Conservation (phyloP, 2,113 vertebrate species). For the Pseudopipra pipra region DNA sequence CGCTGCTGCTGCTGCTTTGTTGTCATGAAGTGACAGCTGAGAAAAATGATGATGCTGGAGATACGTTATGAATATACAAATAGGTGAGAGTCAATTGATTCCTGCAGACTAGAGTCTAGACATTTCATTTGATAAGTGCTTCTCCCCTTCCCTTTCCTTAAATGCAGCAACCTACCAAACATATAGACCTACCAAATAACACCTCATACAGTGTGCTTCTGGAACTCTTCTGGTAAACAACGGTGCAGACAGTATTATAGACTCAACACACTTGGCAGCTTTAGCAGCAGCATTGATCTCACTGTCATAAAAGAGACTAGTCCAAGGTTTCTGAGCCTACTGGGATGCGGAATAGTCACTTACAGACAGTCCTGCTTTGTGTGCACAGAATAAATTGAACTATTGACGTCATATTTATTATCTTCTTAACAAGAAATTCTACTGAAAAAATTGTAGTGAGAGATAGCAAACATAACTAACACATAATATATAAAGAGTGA, state of each 20-base stretch:
- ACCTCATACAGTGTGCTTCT: not conserved
- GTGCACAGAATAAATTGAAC: not conserved
- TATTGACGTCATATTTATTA: not conserved
- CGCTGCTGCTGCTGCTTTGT: not conserved
- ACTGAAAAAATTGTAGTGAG: not conserved
- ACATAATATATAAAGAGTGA: not conserved
- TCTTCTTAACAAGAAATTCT: not conserved
- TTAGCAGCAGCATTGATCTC: not conserved
- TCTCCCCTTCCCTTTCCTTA: not conserved
- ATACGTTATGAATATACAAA: constrained; percentile 59
- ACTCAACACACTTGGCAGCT: not conserved
- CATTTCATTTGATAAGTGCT: not conserved
- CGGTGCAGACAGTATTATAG: not conserved
- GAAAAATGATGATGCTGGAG: constrained; percentile 39
- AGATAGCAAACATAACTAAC: not conserved
- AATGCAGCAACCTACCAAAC: not conserved
- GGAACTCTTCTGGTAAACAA: not conserved
- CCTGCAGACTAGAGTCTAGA: not conserved
- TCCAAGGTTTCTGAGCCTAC: not conserved
- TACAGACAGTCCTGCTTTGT: not conserved
- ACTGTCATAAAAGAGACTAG: not conserved
- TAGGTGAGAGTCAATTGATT: not conserved
- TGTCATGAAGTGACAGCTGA: constrained; percentile 52
- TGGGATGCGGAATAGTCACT: not conserved
- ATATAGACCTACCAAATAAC: not conserved